phyloP scores from a whole-genome alignment of 2,888 invertebrate species.

The Harpagoxenus sublaevis region DNA sequence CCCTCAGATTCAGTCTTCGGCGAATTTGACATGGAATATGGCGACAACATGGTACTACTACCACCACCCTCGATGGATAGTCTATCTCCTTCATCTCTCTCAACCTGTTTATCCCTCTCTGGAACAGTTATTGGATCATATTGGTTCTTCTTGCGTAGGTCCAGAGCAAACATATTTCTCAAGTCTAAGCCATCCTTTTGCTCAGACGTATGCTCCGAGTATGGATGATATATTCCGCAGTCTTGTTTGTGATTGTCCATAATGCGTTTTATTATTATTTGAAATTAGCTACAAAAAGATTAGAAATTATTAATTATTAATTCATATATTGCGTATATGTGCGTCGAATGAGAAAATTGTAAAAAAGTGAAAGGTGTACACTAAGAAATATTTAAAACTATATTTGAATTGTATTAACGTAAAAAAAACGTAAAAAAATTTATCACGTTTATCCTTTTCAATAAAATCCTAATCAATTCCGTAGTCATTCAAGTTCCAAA shows the following conservation, averaged over 20 bases:
- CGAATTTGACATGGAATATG: constrained; percentile 80
- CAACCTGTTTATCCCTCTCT: constrained; percentile 65
- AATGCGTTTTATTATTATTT: constrained; percentile 36
- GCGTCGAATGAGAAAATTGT: background rate
- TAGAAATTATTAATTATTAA: constrained; percentile 12
- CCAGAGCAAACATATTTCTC: constrained; percentile 65
- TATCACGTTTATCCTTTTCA: background rate
- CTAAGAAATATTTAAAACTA: background rate
- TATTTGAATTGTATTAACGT: background rate
- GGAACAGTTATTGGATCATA: constrained; percentile 53
- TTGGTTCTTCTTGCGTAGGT: constrained; percentile 78
- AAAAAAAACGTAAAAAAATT: too few relatives aligned
- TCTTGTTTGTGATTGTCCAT: background rate
- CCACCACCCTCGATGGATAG: constrained; percentile 64
- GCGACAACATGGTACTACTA: constrained; percentile 77
- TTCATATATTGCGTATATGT: background rate
- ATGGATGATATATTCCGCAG: too few relatives aligned
- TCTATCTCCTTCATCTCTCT: constrained; percentile 52
- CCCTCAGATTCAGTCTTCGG: constrained; percentile 58
- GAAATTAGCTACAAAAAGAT: background rate
- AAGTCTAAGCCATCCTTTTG: background rate
- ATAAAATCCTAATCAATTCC: background rate
- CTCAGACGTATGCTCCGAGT: constrained; percentile 28
- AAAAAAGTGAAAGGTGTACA: background rate
- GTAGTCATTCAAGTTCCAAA: background rate